These are phyloP conservation scores for Vidua chalybeata DNA, from an alignment of 2,113 vertebrate species.

Conservation along the genomic window DNA sequence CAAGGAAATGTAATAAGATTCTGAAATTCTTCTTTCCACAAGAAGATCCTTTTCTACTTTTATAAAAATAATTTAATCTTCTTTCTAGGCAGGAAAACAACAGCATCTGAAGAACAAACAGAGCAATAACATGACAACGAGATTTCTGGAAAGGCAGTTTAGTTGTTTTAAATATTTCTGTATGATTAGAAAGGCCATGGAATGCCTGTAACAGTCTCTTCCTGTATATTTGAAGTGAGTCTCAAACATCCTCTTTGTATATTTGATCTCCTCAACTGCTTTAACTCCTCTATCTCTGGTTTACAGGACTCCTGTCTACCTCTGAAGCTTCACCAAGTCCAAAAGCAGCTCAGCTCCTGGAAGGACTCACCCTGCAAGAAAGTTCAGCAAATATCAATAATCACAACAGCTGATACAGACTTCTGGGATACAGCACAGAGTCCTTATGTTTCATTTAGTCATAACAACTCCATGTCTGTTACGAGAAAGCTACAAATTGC, in stretches of 20 bases:
- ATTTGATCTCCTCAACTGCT: background rate
- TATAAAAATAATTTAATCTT: background rate
- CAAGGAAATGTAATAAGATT: background rate
- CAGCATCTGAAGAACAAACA: background rate
- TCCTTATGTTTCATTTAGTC: background rate
- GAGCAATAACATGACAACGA: background rate
- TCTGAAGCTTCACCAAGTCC: background rate
- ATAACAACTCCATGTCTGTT: background rate
- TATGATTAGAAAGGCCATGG: background rate
- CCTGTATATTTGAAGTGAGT: background rate
- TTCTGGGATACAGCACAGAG: background rate
- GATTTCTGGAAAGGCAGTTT: background rate
- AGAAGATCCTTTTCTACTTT: background rate
- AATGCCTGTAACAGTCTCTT: background rate
- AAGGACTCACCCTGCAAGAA: background rate
- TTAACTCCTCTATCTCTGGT: background rate
- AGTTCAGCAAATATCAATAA: background rate
- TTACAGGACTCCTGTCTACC: background rate
- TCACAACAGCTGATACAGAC: background rate
- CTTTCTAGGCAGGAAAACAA: background rate
- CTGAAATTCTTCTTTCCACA: background rate
- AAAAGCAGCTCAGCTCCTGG: background rate
- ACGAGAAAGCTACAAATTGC: background rate
- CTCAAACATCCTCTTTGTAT: background rate
- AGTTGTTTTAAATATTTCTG: slow-evolving; percentile 46